Evolutionary conservation across 2,113 vertebrate species (phyloP).

Genomic region (Cephalopholis sonnerati): DNA sequence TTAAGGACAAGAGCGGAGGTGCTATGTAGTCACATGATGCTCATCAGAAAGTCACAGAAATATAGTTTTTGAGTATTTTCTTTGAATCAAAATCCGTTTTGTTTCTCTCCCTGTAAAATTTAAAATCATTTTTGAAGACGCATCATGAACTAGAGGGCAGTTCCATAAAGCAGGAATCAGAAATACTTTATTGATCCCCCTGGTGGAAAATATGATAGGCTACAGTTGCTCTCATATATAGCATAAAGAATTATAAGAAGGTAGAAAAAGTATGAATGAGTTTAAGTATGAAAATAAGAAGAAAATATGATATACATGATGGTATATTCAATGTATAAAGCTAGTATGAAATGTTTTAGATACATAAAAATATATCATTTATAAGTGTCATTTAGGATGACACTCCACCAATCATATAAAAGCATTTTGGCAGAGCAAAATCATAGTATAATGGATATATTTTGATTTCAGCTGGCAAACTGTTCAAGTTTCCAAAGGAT

Average conservation of each 20-base stretch:
- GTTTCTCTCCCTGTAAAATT: background rate
- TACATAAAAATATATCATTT: too few relatives aligned
- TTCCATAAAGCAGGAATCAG: background rate
- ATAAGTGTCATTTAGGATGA: too few relatives aligned
- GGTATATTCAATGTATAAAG: too few relatives aligned
- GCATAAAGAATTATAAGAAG: too few relatives aligned
- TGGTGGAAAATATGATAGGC: too few relatives aligned
- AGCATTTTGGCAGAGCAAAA: background rate
- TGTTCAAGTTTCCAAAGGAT: background rate
- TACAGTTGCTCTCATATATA: too few relatives aligned
- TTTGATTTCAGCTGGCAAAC: background rate
- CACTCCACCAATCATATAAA: background rate
- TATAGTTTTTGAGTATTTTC: background rate
- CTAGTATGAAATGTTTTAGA: too few relatives aligned
- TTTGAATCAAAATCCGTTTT: background rate
- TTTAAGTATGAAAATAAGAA: too few relatives aligned
- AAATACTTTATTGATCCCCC: too few relatives aligned
- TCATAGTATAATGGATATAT: background rate
- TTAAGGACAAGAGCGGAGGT: slow-evolving; percentile 2
- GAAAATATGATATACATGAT: too few relatives aligned
- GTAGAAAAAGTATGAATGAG: too few relatives aligned
- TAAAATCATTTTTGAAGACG: background rate
- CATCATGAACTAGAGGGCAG: background rate
- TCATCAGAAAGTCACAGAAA: background rate
- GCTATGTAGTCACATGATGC: background rate